Percentiles rank a stretch among this genome's conserved stretches.
Evolutionary conservation across 2,113 vertebrate genomes (phyloP).

Genomic region (Xenotilapia flavipinnis): DNA sequence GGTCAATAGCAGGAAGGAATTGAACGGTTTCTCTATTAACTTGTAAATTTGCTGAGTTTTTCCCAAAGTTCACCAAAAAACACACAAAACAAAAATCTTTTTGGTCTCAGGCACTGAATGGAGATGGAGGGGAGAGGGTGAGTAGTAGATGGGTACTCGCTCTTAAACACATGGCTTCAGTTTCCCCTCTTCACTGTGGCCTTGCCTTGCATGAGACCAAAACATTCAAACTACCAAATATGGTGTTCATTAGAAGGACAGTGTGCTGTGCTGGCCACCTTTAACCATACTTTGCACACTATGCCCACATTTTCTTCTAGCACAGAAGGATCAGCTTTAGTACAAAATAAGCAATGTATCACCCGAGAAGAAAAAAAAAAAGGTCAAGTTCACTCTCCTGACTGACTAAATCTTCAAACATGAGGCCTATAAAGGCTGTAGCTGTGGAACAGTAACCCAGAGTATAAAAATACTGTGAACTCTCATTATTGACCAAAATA

Average conservation of each 20-base stretch:
- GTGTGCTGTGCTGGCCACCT: background rate
- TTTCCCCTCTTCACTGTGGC: slow-evolving; percentile 45
- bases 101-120: background rate
- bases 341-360: background rate
- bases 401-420: background rate
- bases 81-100: background rate
- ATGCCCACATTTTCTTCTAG: background rate
- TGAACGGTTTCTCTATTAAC: background rate
- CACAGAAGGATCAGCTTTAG: background rate
- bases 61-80: slow-evolving; percentile 16
- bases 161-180: slow-evolving; percentile 55
- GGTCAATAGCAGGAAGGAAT: background rate
- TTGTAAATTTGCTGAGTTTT: background rate
- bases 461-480: background rate
- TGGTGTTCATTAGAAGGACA: slow-evolving; percentile 47
- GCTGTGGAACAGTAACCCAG: background rate
- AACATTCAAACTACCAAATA: slow-evolving; percentile 66
- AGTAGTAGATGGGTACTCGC: slow-evolving; percentile 18
- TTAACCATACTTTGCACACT: background rate
- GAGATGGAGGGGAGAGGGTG: background rate
- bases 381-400: background rate
- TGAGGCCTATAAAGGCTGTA: background rate
- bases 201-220: slow-evolving; percentile 42
- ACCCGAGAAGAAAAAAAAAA: background rate
- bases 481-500: background rate